A percentile compares a stretch with the other conserved stretches of the same genome.
These are phyloP conservation scores for Struthio camelus DNA, from an alignment of 2,113 vertebrate species.

Conservation along the genomic window DNA sequence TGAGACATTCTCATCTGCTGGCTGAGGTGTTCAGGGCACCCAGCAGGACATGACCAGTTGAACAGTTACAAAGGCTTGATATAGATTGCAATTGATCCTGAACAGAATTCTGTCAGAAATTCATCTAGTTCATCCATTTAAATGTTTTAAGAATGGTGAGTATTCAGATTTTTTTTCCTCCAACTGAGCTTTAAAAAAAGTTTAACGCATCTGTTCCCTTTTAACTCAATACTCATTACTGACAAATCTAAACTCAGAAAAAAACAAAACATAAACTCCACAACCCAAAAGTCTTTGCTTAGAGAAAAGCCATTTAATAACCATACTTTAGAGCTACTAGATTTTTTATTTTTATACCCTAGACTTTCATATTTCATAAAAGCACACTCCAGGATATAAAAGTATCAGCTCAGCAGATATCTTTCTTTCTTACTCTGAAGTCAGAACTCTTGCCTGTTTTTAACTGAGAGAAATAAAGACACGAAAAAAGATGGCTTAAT, in stretches of 20 bases:
- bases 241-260: background rate
- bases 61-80: background rate
- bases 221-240: background rate
- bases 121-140: background rate
- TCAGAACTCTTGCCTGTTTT: background rate
- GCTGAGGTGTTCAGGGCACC: background rate
- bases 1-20: background rate
- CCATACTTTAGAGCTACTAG: background rate
- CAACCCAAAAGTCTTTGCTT: background rate
- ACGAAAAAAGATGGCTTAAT: background rate
- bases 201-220: background rate
- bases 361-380: background rate
- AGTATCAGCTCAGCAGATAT: background rate
- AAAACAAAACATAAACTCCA: background rate
- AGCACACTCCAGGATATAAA: background rate
- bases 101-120: background rate
- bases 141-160: rapidly evolving
- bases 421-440: background rate
- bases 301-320: background rate
- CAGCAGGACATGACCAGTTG: background rate
- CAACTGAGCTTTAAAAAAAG: background rate
- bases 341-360: background rate
- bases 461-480: background rate
- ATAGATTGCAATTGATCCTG: background rate
- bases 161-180: background rate